A percentile compares a stretch with the other conserved stretches of the same genome.
phyloP scores from a whole-genome alignment of 2,888 invertebrate species.

The Cataglyphis altisquamis region DNA sequence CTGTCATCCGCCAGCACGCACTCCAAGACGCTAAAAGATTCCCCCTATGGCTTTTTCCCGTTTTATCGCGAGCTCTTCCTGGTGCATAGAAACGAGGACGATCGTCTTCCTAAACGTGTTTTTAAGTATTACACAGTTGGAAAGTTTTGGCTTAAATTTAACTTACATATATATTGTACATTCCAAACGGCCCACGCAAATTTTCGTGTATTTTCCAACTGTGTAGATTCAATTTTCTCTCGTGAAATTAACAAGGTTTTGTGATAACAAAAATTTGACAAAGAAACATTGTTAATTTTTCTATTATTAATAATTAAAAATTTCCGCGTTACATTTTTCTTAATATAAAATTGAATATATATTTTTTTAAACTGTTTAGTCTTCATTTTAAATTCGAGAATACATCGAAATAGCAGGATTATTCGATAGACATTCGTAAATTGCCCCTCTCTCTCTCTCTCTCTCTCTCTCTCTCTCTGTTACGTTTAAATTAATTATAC shows the following conservation, averaged over 20 bases:
- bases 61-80: conserved; percentile 29
- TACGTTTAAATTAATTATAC: conserved; percentile 3
- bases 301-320: no score
- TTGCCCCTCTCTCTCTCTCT: not conserved
- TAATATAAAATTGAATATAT: not conserved
- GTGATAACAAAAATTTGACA: no score
- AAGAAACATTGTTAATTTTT: no score
- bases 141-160: no score
- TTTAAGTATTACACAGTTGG: not conserved
- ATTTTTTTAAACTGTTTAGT: not conserved
- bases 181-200: no score
- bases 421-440: not conserved
- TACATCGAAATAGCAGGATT: not conserved
- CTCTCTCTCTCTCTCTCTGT: not conserved
- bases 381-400: not conserved
- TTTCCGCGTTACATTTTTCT: not conserved
- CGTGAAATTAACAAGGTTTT: not conserved
- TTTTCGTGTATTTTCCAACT: no score
- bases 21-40: conserved; percentile 28
- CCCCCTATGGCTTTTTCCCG: not conserved
- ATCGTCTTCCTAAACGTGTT: conserved; percentile 15
- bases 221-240: not conserved
- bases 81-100: conserved; percentile 28
- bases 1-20: conserved; percentile 40
- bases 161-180: no score